These are phyloP conservation scores for Heteropelma amictum DNA, from an alignment of 2,888 invertebrate genomes.

Conservation along the genomic window DNA sequence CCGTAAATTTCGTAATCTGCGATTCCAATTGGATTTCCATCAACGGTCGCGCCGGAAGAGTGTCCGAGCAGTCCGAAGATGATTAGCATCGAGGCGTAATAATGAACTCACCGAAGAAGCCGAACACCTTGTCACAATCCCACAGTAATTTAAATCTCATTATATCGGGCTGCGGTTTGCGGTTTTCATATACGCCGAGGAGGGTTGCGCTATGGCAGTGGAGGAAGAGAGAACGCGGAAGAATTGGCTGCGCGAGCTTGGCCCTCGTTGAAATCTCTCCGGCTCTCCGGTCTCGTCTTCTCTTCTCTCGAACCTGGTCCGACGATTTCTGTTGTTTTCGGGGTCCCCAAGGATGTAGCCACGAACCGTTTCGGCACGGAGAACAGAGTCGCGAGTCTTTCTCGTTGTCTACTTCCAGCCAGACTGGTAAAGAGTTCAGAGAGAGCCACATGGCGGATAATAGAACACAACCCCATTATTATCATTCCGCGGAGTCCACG, in stretches of 20 bases:
- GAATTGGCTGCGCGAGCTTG: not conserved
- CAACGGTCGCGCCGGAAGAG: constrained; percentile 64
- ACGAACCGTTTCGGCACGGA: constrained; percentile 1
- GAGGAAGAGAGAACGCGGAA: constrained; percentile 3
- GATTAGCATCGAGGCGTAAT: constrained; percentile 28
- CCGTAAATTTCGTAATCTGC: constrained; percentile 28
- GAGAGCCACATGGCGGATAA: constrained; percentile 43
- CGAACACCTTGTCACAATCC: constrained; percentile 75
- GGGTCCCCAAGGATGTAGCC: constrained; percentile 46
- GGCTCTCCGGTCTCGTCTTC: not conserved
- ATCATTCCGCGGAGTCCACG: constrained; percentile 53
- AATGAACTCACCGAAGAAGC: constrained; percentile 67
- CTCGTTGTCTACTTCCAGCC: constrained; percentile 6
- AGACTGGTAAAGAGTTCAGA: not conserved
- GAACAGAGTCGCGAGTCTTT: constrained; percentile 18
- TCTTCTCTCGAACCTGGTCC: constrained; percentile 29
- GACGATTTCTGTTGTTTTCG: no score
- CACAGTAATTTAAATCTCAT: constrained; percentile 78
- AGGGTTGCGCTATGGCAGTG: not conserved
- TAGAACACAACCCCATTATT: constrained; percentile 59
- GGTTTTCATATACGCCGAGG: no score
- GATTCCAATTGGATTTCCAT: constrained; percentile 72
- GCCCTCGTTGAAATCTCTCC: constrained; percentile 10
- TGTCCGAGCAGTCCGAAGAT: not conserved
- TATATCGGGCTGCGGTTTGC: constrained; percentile 76